A percentile compares a stretch with the other conserved stretches of the same genome.
phyloP scores from a whole-genome alignment of 23 tunicate genomes.

The Diplosoma virens region DNA sequence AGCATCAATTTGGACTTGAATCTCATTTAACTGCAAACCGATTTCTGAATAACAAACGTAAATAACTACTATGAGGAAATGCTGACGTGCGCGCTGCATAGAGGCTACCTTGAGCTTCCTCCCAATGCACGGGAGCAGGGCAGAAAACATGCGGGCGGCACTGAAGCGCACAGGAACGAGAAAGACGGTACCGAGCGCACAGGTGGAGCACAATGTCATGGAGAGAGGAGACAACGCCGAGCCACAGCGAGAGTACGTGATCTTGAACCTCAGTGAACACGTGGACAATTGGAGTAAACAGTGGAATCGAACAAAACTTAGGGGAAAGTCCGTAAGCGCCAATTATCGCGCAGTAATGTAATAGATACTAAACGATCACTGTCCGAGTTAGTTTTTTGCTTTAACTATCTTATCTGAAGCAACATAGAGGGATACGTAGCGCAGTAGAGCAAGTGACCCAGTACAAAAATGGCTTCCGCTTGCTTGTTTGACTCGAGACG shows the following conservation, averaged over 20 bases:
- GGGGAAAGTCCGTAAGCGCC: too few relatives aligned
- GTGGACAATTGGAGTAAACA: too few relatives aligned
- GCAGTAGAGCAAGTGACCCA: too few relatives aligned
- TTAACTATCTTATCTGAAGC: too few relatives aligned
- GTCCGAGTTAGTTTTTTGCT: too few relatives aligned
- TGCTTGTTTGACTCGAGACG: too few relatives aligned
- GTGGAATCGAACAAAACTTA: too few relatives aligned
- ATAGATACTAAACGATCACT: too few relatives aligned
- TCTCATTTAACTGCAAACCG: conserved; percentile 62
- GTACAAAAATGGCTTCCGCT: too few relatives aligned
- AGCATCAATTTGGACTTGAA: conserved; percentile 64
- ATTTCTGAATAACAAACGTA: conserved; percentile 33
- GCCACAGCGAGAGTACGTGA: conserved; percentile 48
- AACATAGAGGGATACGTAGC: too few relatives aligned
- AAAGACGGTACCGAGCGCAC: conserved; percentile 63
- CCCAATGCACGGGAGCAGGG: conserved; percentile 59
- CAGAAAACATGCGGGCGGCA: not conserved
- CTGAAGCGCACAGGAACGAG: conserved; percentile 11
- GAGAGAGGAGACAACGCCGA: conserved; percentile 58
- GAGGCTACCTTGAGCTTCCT: conserved; percentile 85
- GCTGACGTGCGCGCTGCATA: too few relatives aligned
- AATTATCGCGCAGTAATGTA: too few relatives aligned
- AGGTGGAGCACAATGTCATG: conserved; percentile 77
- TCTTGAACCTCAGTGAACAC: conserved; percentile 42
- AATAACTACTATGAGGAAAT: not conserved